Evolutionary conservation across 2,797 vertebrate species (phyloP), one percentile per base, ranked within the genome.

Genomic region (Cynopterus sphinx): DNA sequence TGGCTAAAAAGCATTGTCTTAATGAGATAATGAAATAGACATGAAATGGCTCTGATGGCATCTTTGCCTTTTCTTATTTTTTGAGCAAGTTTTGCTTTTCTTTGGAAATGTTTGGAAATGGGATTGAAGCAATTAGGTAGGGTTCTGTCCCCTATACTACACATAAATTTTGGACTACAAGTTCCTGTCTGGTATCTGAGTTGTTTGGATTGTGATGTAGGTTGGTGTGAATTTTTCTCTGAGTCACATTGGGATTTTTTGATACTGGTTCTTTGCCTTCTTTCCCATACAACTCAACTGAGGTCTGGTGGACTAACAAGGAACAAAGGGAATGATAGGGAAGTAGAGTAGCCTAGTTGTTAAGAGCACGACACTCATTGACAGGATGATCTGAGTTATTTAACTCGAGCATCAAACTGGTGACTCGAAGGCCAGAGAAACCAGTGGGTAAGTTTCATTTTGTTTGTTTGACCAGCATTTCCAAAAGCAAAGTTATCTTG

Each of bases 401-500:
- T 49, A 82, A 82, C 53, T 61, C 57, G 73, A 28, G 31, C 28
- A 65, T 36, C 65, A 22, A 96, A 28, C 26, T 83, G 21, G 39
- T 74, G 13, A 15, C 57, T 88, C 55, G 21, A 89, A 85, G 16
- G n/a, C 53, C 41, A 70, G 85, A 85, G 61, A 90, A 92, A 31
- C 36, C 19, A 87, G 59, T 41, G 15, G n/a, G 39, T 49, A 70
- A 61, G 21, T 93, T 95, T 94, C 86, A 10, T 73, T 84, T 83
- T 61, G 28, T 63, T 61, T 43, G 24, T 55, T 61, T 92, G 46
- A 7, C 36, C n/a, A 81, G 33, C n/a, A 39, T 85, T 91, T 91
- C n/a, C 53, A 88, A 88, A 90, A 93, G 33, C 55, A 59, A 83
- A 92, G 22, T 90, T 73, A 71, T 84, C 49, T 78, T 82, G 41